phyloP scores from a whole-genome alignment of 2,888 invertebrate species.

The Cheilosia vernalis region DNA sequence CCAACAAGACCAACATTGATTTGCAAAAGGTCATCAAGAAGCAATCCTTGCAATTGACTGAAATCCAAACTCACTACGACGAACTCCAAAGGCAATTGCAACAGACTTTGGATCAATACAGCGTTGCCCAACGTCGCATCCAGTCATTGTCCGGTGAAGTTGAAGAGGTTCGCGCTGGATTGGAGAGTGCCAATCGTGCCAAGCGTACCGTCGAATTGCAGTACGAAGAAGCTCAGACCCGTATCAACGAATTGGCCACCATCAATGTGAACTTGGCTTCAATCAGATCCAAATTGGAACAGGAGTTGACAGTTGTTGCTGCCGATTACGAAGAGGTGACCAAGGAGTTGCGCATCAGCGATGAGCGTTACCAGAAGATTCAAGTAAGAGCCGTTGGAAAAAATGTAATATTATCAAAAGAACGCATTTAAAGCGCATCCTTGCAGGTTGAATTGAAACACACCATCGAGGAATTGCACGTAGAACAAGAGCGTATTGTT shows the following conservation, averaged over 20 bases:
- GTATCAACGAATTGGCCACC: slow-evolving; percentile 96
- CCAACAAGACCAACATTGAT: slow-evolving; percentile 99
- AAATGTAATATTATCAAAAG: neutral
- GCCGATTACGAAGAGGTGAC: slow-evolving; percentile 99
- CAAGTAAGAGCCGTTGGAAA: slow-evolving; percentile 84
- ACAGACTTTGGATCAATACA: slow-evolving; percentile 96
- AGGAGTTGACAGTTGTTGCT: slow-evolving; percentile 94
- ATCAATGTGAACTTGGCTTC: slow-evolving; percentile 98
- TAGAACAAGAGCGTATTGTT: slow-evolving; percentile 97
- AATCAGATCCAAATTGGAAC: slow-evolving; percentile 97
- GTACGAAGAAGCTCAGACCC: slow-evolving; percentile 94
- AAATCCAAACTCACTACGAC: slow-evolving; percentile 97
- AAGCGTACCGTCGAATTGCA: slow-evolving; percentile 95
- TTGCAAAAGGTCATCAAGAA: slow-evolving; percentile 99
- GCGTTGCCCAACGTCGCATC: slow-evolving; percentile 94
- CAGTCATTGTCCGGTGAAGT: slow-evolving; percentile 96
- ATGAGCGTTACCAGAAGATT: slow-evolving; percentile 97
- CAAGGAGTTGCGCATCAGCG: slow-evolving; percentile 95
- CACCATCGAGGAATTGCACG: slow-evolving; percentile 96
- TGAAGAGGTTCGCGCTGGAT: slow-evolving; percentile 96
- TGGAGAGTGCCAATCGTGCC: slow-evolving; percentile 95
- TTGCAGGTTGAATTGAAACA: slow-evolving; percentile 94
- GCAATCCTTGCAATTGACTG: slow-evolving; percentile 95
- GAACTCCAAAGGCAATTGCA: slow-evolving; percentile 98
- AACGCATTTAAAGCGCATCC: neutral